Evolutionary conservation across 2,113 vertebrate species (phyloP).

Genomic region (Hippocampus comes): DNA sequence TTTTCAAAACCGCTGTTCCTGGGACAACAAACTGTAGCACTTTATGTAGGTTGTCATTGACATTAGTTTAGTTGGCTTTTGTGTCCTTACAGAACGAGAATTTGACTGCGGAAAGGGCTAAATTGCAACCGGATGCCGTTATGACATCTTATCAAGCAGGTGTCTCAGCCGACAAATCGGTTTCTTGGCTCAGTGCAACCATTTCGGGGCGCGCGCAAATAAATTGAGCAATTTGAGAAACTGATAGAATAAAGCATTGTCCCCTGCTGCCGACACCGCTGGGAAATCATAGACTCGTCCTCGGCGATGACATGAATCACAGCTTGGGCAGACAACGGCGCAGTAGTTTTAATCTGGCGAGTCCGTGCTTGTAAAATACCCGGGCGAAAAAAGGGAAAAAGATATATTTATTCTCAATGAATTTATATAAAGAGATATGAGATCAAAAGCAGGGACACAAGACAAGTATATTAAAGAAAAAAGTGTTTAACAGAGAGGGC

Average conservation of each 20-base stretch:
- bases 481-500: too few relatives aligned
- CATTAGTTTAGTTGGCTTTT: neutral
- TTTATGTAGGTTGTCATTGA: neutral
- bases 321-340: constrained; percentile 36
- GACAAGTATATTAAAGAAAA: neutral
- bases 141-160: constrained; percentile 44
- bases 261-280: constrained; percentile 45
- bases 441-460: neutral
- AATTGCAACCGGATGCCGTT: constrained; percentile 35
- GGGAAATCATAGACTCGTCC: constrained; percentile 66
- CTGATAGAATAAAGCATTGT: constrained; percentile 54
- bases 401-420: neutral
- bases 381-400: constrained; percentile 16
- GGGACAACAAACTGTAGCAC: neutral
- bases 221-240: constrained; percentile 60
- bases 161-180: constrained; percentile 41
- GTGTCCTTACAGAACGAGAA: neutral
- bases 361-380: constrained; percentile 38
- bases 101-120: constrained; percentile 18
- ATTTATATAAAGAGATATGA: neutral
- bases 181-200: constrained; percentile 36
- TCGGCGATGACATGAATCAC: constrained; percentile 60
- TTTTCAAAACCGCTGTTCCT: neutral
- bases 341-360: constrained; percentile 57
- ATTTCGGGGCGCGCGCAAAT: constrained; percentile 43